phyloP scores from a whole-genome alignment of 1,140 invertebrate species.

The Lordiphosa stackelbergi region DNA sequence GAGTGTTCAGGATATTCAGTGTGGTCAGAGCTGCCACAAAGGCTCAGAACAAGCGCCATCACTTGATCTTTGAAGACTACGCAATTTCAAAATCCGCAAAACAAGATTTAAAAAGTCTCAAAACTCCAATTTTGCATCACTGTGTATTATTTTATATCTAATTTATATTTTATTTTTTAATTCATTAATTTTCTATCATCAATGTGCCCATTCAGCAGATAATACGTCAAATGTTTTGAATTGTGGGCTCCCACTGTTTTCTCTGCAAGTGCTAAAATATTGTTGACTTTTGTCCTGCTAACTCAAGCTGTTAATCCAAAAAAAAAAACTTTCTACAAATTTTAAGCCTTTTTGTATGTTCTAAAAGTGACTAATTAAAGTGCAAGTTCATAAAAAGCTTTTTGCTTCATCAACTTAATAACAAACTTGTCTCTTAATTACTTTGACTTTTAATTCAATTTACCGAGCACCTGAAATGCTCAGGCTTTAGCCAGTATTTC shows the following conservation, averaged over 20 bases:
- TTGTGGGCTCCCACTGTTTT: no score
- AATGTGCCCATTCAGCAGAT: no score
- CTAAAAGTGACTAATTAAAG: conserved; percentile 21
- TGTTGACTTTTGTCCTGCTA: conserved; percentile 14
- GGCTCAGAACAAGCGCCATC: no score
- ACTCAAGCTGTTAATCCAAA: conserved; percentile 22
- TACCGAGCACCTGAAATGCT: conserved; percentile 44
- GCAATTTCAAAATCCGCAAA: no score
- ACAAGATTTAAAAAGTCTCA: no score
- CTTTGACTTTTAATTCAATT: conserved; percentile 66
- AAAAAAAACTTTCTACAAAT: conserved; percentile 20
- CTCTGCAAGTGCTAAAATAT: conserved; percentile 24
- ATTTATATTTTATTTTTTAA: conserved; percentile 12
- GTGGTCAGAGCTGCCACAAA: no score
- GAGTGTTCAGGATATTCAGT: no score
- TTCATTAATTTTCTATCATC: conserved; percentile 1
- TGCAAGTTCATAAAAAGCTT: conserved; percentile 52
- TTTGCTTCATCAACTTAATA: conserved; percentile 44
- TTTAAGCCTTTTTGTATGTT: conserved; percentile 24
- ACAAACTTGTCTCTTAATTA: conserved; percentile 62
- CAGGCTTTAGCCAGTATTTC: conserved; percentile 29
- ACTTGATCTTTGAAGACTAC: no score
- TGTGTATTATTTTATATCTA: no score
- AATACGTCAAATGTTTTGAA: no score
- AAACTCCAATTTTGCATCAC: no score